Conservation (phyloP, 2,113 vertebrate genomes). For the Macquaria ambigua region DNA sequence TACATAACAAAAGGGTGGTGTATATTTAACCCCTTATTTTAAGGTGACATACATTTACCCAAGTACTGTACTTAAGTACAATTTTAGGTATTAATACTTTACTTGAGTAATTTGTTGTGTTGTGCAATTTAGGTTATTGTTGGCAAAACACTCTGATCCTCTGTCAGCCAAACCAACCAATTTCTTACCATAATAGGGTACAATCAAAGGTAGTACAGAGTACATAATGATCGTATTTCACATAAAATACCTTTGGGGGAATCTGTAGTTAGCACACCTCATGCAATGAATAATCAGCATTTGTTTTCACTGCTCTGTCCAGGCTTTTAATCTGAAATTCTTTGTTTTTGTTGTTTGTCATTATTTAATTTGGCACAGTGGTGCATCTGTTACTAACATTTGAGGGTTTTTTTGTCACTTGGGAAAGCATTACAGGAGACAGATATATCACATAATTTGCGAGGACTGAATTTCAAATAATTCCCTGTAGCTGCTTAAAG, state of each 20-base stretch:
- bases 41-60: neutral
- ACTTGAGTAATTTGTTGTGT: neutral
- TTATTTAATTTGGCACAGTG: neutral
- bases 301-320: neutral
- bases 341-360: neutral
- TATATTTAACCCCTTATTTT: neutral
- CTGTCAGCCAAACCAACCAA: neutral
- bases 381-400: neutral
- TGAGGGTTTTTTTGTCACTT: constrained; percentile 11
- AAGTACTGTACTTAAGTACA: neutral
- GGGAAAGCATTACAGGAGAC: constrained; percentile 18
- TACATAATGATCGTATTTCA: neutral
- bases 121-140: neutral
- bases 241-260: neutral
- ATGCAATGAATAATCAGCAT: neutral
- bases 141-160: neutral
- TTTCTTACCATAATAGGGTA: neutral
- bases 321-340: neutral
- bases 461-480: constrained; percentile 7
- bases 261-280: neutral
- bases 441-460: constrained; percentile 25
- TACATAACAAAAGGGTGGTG: too few relatives aligned
- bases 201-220: neutral
- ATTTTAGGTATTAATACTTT: neutral
- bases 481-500: neutral